Percentiles rank a stretch among this genome's conserved stretches.
phyloP scores from a whole-genome alignment of 2,113 vertebrate genomes.

The Seriola dumerili region DNA sequence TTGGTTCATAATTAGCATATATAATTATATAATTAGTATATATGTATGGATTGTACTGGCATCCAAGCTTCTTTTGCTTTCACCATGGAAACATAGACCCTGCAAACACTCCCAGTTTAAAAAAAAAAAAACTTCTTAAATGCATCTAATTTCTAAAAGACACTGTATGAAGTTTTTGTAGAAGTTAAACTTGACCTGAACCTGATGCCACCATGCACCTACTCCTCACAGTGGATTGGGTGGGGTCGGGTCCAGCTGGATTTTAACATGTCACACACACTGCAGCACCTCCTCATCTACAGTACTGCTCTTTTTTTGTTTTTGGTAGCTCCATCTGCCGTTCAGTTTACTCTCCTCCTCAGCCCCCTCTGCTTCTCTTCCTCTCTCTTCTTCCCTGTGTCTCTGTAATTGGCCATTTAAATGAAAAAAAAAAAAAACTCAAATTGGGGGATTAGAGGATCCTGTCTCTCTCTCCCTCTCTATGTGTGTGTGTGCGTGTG shows the following conservation, averaged over 20 bases:
- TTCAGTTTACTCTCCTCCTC: conserved; percentile 43
- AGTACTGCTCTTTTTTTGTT: conserved; percentile 30
- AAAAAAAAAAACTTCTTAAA: not conserved
- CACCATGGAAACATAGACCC: not conserved
- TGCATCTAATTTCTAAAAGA: not conserved
- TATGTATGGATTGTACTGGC: not conserved
- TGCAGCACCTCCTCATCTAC: conserved; percentile 23
- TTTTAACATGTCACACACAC: conserved; percentile 23
- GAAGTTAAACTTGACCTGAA: not conserved
- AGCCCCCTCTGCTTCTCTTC: conserved; percentile 23
- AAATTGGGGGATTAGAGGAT: conserved; percentile 65
- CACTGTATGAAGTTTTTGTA: not conserved
- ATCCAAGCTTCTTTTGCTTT: not conserved
- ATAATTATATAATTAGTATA: not conserved
- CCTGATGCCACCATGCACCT: conserved; percentile 30
- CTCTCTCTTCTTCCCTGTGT: conserved; percentile 30
- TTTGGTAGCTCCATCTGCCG: conserved; percentile 56
- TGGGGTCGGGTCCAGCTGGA: conserved; percentile 30
- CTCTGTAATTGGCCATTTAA: conserved; percentile 73
- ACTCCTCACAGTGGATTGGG: conserved; percentile 2
- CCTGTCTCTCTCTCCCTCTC: conserved; percentile 32
- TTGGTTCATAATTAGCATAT: not conserved
- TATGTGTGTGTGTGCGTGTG: conserved; percentile 47
- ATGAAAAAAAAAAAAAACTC: conserved; percentile 73
- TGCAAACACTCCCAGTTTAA: not conserved